Base-by-base conservation (phyloP, 2,888 invertebrate genomes). In the Ptychoptera albimana region DNA sequence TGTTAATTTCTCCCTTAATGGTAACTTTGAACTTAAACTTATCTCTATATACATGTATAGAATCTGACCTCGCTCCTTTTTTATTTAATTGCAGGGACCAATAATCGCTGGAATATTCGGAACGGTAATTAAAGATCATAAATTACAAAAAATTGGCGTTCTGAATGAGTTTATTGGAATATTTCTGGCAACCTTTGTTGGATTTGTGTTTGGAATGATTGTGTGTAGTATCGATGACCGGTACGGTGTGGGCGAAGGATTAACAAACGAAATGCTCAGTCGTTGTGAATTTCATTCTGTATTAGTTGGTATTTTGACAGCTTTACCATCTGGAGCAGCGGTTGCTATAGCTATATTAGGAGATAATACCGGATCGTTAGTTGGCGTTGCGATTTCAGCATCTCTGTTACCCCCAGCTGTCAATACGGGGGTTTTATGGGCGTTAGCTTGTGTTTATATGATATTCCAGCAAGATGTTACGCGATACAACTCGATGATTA, bases 351-450 rank as follows among this genome's bases (percentile, higher is more conserved):
- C 82, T 2, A 73, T 85, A 10, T 64, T 86, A n/a, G 82, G 83
- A 32, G 82, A 82, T 45, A 82, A 85, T 60, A 74, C 80, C 5
- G 79, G 82, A 1, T 83, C 83, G 1, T 63, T 85, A 8, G 83
- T 84, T 1, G 85, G 85, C 5, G 85, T 85, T 6, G 85, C 85
- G 5, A 85, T 86, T 53, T 85, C 85, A 0, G 83, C 83, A 0
- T 83, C 85, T 0, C 61, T 86, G 12, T 64, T 85, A 46, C 85
- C 85, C 1, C 84, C 86, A 3, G 82, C 83, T 43, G 84, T 85
- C 2, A 85, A 86, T 64, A 77, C 82, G 47, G 79, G 79, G 12
- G 58, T 79, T 1, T 60, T 79, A 0, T 79, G 79, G 79, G 72
- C 77, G 0, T 63, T 78, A 59, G 70, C 77, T 1, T 58, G 71